Conservation (phyloP, 2,113 vertebrate species). For the Chamaetylas fuelleborni region DNA sequence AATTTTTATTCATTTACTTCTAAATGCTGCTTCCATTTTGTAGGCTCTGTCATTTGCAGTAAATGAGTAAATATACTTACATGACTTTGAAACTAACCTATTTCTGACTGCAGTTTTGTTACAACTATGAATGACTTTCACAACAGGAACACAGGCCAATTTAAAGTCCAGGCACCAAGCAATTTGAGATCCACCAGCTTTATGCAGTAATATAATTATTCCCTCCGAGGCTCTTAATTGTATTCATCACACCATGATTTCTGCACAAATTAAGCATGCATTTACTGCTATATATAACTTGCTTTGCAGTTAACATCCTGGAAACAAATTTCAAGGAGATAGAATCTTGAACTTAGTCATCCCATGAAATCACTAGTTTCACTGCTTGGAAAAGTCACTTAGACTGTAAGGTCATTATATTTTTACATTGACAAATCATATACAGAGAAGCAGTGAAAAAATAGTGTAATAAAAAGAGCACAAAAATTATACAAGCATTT, state of each 20-base stretch:
- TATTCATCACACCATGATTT: slow-evolving; percentile 89
- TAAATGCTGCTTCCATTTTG: neutral
- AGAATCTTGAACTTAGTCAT: slow-evolving; percentile 74
- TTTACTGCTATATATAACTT: slow-evolving; percentile 87
- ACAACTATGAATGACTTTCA: slow-evolving; percentile 80
- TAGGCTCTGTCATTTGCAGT: slow-evolving; percentile 32
- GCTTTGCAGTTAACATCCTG: slow-evolving; percentile 85
- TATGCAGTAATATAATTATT: slow-evolving; percentile 88
- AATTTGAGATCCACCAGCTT: slow-evolving; percentile 86
- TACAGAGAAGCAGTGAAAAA: neutral
- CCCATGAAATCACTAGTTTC: slow-evolving; percentile 74
- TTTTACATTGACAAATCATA: neutral
- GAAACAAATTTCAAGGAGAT: slow-evolving; percentile 86
- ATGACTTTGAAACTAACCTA: slow-evolving; percentile 78
- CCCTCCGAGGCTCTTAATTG: slow-evolving; percentile 87
- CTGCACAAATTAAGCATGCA: slow-evolving; percentile 86
- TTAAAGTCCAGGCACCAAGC: slow-evolving; percentile 84
- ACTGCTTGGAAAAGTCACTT: slow-evolving; percentile 54
- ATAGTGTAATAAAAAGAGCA: neutral
- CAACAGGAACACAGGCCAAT: slow-evolving; percentile 82
- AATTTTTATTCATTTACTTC: neutral
- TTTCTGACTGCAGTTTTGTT: slow-evolving; percentile 72
- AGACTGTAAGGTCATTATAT: slow-evolving; percentile 70
- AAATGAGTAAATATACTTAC: slow-evolving; percentile 54
- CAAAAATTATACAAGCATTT: neutral